Base-by-base conservation (phyloP, 1,140 invertebrate species). In the Brachionus sp. region DNA sequence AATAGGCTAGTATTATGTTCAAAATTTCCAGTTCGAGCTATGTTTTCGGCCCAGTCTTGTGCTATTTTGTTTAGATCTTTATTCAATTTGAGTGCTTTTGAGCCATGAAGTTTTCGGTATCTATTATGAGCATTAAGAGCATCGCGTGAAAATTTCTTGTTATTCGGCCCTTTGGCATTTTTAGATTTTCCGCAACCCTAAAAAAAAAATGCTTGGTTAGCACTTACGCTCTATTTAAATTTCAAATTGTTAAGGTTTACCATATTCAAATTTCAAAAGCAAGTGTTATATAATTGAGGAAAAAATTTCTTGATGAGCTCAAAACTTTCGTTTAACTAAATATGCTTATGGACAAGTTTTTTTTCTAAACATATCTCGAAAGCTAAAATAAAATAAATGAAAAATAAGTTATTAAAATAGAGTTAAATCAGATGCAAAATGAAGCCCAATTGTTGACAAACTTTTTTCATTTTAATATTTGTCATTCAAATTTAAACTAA, bases 31-130 rank as follows among this genome's bases (percentile, higher is more conserved):
- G 89, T 92, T 37, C 90, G 89, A 1, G 92, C 92, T 25, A 95
- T 86, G 77, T 91, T 90, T 83, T 93, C 92, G 0, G 94, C 94
- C 94, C 94, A 95, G 86, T 93, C 93, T 88, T 95, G 92, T 82
- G 93, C 92, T 42, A 84, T 50, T 35, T 84, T 83, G 83, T 87
- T 88, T 86, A 93, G 92, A 86, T 93, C 91, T 87, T 91, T 92
- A 85, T 90, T 93, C 3, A 94, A 87, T 86, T 90, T 91, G 37
- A 94, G 87, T 3, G 92, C 90, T 2, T 91, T 89, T 0, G 92
- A 92, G 66, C 92, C 91, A 87, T 95, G 94, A 85, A 92, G 92
- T 84, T 89, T 89, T 84, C 94, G 90, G 85, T 93, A 94, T 68
- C 93, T 92, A 87, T 95, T 95, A 87, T 95, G 94, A 25, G 92